phyloP scores from a whole-genome alignment of 37 sponge, comb jelly and placozoan species.

The Chondrilla cf. caribensis region DNA sequence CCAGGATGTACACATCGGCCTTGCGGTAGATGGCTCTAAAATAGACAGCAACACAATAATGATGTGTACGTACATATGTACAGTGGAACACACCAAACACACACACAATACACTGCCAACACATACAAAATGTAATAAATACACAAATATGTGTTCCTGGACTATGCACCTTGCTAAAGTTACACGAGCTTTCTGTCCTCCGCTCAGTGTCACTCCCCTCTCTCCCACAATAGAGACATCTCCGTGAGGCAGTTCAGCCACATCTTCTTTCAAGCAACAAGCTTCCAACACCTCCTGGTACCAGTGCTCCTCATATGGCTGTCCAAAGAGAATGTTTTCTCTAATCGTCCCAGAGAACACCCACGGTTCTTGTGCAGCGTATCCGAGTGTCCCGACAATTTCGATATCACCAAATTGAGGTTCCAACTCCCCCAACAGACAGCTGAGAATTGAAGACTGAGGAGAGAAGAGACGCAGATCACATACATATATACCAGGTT shows the following conservation, averaged over 20 bases:
- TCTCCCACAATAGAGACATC: slow-evolving; percentile 53
- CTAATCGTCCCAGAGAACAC: slow-evolving; percentile 50
- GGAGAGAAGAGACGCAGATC: too few relatives aligned
- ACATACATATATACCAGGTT: too few relatives aligned
- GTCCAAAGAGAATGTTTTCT: slow-evolving; percentile 63
- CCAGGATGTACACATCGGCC: slow-evolving; percentile 75
- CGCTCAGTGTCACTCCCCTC: slow-evolving; percentile 55
- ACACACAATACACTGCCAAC: too few relatives aligned
- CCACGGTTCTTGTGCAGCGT: slow-evolving; percentile 55
- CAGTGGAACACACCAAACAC: too few relatives aligned
- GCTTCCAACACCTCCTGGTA: slow-evolving; percentile 42
- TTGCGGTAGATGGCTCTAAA: slow-evolving; percentile 64
- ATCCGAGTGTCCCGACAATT: slow-evolving; percentile 36
- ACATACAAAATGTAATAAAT: too few relatives aligned
- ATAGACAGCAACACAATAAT: background rate
- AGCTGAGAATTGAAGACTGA: slow-evolving; percentile 42
- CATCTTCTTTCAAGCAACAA: slow-evolving; percentile 52
- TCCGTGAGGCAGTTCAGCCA: slow-evolving; percentile 29
- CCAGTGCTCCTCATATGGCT: slow-evolving; percentile 24
- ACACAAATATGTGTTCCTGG: too few relatives aligned
- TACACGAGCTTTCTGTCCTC: slow-evolving; percentile 62
- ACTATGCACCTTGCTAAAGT: slow-evolving; percentile 36
- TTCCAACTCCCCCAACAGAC: slow-evolving; percentile 44
- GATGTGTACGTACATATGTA: too few relatives aligned
- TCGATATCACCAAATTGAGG: slow-evolving; percentile 15